Conservation (phyloP, 2,888 invertebrate species). For the Disparrhopalites patrizii region DNA sequence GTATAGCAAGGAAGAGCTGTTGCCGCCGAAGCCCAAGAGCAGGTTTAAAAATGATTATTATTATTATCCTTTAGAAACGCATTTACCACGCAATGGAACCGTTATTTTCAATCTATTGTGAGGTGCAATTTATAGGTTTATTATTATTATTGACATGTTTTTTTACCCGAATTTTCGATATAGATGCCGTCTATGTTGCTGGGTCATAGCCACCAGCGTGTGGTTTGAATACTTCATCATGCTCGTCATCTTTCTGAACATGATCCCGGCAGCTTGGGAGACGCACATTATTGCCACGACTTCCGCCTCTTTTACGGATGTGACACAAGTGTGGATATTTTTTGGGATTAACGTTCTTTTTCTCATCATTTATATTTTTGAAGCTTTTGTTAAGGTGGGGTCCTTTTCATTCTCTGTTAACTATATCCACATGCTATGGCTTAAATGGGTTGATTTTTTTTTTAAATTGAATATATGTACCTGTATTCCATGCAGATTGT, state of each 20-base stretch:
- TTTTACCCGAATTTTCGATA: too few relatives aligned
- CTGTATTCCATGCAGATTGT: conserved; percentile 35
- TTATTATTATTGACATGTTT: too few relatives aligned
- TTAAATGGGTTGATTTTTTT: too few relatives aligned
- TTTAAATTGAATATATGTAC: too few relatives aligned
- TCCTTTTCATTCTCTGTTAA: background rate
- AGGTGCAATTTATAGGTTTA: too few relatives aligned
- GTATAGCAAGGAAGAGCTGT: conserved; percentile 25
- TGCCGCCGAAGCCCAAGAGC: conserved; percentile 49
- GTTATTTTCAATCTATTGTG: too few relatives aligned
- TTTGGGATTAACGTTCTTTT: conserved; percentile 30
- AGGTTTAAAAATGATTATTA: too few relatives aligned
- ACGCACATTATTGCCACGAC: conserved; percentile 46
- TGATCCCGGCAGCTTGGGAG: conserved; percentile 50
- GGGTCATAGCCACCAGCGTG: conserved; percentile 50
- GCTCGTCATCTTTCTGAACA: conserved; percentile 44
- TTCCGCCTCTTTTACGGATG: background rate
- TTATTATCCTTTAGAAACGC: too few relatives aligned
- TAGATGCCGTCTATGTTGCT: conserved; percentile 53
- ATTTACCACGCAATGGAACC: too few relatives aligned
- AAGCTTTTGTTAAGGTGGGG: conserved; percentile 41
- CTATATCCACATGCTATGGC: too few relatives aligned
- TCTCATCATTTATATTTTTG: conserved; percentile 33
- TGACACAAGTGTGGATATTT: conserved; percentile 13
- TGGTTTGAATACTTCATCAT: conserved; percentile 54